Percentiles rank a stretch among this genome's conserved stretches.
phyloP scores from a whole-genome alignment of 1,140 invertebrate genomes.

The Procambarus virginalis region DNA sequence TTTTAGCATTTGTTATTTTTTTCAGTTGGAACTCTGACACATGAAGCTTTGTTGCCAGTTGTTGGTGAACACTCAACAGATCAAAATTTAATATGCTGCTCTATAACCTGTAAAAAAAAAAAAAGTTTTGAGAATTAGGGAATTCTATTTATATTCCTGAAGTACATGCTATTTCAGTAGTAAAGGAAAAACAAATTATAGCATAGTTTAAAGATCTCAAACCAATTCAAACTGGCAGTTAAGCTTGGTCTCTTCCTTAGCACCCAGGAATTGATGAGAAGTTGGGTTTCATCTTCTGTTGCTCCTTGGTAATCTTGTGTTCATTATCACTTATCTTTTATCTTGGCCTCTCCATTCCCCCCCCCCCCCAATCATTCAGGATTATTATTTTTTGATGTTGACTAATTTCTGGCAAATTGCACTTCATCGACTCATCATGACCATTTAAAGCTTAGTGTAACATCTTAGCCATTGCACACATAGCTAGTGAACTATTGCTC shows the following conservation, averaged over 20 bases:
- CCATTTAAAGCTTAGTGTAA: conserved; percentile 12
- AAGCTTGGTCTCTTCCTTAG: conserved; percentile 1
- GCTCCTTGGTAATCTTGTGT: conserved; percentile 24
- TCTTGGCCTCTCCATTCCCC: conserved; percentile 2
- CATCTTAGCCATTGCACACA: conserved; percentile 7
- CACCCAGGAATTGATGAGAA: background rate
- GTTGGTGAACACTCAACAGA: background rate
- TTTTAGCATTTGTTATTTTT: conserved; percentile 28
- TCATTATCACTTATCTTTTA: conserved; percentile 6
- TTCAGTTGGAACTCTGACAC: background rate
- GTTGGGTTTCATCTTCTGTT: background rate
- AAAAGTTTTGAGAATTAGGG: too few species aligned
- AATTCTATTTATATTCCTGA: too few species aligned
- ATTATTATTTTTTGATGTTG: conserved; percentile 41
- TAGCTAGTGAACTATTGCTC: conserved; percentile 3
- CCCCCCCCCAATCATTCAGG: conserved; percentile 36
- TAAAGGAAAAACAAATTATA: too few species aligned
- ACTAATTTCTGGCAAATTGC: conserved; percentile 50
- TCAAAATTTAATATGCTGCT: too few species aligned
- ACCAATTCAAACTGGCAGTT: background rate
- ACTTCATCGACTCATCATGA: conserved; percentile 44
- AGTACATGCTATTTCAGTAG: too few species aligned
- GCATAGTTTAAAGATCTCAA: too few species aligned
- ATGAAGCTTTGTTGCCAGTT: conserved; percentile 5
- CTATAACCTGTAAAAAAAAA: too few species aligned